phyloP scores from a whole-genome alignment of 2,113 vertebrate species.

The Erythrocercus mccallii region DNA sequence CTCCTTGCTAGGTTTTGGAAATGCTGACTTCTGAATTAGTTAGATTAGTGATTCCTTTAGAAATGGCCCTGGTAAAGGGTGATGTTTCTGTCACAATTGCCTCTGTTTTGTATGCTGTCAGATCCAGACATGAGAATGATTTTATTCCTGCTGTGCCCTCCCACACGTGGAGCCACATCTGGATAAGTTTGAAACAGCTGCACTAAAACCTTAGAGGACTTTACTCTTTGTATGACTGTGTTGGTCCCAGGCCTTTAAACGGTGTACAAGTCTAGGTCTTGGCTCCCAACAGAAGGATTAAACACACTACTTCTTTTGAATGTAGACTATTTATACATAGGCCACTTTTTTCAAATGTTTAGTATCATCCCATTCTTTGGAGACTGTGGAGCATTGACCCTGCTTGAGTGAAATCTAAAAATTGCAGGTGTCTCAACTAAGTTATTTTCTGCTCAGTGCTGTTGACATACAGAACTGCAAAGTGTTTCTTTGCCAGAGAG shows the following conservation, averaged over 20 bases:
- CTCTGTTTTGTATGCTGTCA: background rate
- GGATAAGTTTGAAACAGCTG: background rate
- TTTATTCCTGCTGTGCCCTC: background rate
- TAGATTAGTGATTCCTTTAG: background rate
- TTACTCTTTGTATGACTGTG: background rate
- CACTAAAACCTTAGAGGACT: background rate
- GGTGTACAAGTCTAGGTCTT: background rate
- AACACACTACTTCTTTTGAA: background rate
- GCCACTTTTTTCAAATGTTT: background rate
- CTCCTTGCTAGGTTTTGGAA: background rate
- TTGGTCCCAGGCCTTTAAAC: background rate
- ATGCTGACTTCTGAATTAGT: background rate
- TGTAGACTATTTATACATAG: background rate
- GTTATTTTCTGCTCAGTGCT: background rate
- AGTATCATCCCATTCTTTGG: background rate
- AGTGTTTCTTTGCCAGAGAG: background rate
- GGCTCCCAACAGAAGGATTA: background rate
- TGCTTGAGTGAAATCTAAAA: background rate
- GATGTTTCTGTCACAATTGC: background rate
- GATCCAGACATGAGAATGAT: background rate
- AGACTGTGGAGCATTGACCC: background rate
- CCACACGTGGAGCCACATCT: background rate
- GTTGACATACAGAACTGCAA: background rate
- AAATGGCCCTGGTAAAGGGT: background rate
- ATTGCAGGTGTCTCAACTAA: background rate